Evolutionary conservation across 2,888 invertebrate genomes (phyloP), one percentile per base, ranked within the genome.

Genomic region (Meloe dianella): DNA sequence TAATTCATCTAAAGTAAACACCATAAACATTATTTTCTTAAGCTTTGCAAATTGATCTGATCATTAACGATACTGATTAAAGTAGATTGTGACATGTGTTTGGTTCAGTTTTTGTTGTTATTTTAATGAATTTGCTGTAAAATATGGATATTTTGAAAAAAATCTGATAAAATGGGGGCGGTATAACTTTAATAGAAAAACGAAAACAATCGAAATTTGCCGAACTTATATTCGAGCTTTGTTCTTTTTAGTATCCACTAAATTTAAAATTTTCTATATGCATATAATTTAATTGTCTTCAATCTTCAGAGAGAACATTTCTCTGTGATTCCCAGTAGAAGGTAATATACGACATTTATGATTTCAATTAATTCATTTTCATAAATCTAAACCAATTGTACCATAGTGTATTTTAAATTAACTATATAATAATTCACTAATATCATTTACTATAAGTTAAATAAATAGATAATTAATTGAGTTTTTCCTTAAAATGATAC

Each of bases 221-320:
- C 82, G 82, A 82, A 71, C 72, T 27, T 27, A 3, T 57, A 61
- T 64, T 68, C 62, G 67, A 67, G 73, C 71, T 74, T 35, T 73
- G 76, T 72, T 77, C 75, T 78, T 77, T 78, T 78, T 74, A 75
- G 75, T 75, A 76, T 79, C 80, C 79, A 80, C 79, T 75, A 77
- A 71, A 74, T 27, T 80, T 80, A 76, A 65, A 78, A 80, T 79
- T 73, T 76, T 77, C 73, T 73, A 72, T 71, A 75, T 78, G 75
- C 73, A 76, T 75, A 72, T 76, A 76, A 77, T 81, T 79, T 79
- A 74, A 81, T 82, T 82, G 80, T 81, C 79, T 81, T 77, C 75
- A 77, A 75, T 77, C 75, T 75, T 70, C 73, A 71, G 77, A 75
- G 67, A 75, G 68, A 67, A 75, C 73, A 71, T 73, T 73, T 74